Conservation (phyloP, 2,888 invertebrate genomes). For the Aporophyla nigra region DNA sequence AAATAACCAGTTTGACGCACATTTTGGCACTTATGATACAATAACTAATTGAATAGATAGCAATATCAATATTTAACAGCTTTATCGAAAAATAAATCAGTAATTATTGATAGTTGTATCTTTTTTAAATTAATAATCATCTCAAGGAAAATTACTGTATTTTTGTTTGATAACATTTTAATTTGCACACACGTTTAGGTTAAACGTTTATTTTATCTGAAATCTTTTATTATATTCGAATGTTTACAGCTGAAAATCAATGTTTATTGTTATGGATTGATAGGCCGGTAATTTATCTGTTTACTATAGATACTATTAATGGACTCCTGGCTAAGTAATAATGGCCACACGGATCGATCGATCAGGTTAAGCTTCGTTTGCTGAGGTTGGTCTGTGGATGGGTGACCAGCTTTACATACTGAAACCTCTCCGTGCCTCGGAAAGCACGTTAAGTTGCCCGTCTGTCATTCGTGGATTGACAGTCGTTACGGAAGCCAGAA, state of each 20-base stretch:
- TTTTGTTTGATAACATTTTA: not conserved
- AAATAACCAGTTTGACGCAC: conserved; percentile 5
- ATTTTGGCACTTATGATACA: conserved; percentile 1
- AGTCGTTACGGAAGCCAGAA: too few relatives aligned
- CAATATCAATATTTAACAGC: not conserved
- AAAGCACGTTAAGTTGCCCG: too few relatives aligned
- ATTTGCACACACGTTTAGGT: not conserved
- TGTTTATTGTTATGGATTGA: not conserved
- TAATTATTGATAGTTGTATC: conserved; percentile 33
- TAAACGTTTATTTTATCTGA: conserved; percentile 15
- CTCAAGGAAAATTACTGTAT: conserved; percentile 19
- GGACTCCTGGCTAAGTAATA: too few relatives aligned
- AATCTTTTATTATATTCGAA: not conserved
- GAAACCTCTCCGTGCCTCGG: too few relatives aligned
- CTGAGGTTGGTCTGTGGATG: too few relatives aligned
- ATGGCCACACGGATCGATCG: too few relatives aligned
- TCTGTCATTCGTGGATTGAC: too few relatives aligned
- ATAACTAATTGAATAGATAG: conserved; percentile 14
- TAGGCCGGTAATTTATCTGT: not conserved
- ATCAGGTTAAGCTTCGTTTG: too few relatives aligned
- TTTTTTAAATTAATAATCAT: not conserved
- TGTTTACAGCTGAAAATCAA: not conserved
- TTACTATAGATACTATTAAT: not conserved
- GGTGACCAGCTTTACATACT: too few relatives aligned
- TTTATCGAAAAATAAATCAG: conserved; percentile 42